These are phyloP conservation scores for Enteromius radiatus DNA, from an alignment of 2,797 vertebrate genomes.

Conservation along the genomic window DNA sequence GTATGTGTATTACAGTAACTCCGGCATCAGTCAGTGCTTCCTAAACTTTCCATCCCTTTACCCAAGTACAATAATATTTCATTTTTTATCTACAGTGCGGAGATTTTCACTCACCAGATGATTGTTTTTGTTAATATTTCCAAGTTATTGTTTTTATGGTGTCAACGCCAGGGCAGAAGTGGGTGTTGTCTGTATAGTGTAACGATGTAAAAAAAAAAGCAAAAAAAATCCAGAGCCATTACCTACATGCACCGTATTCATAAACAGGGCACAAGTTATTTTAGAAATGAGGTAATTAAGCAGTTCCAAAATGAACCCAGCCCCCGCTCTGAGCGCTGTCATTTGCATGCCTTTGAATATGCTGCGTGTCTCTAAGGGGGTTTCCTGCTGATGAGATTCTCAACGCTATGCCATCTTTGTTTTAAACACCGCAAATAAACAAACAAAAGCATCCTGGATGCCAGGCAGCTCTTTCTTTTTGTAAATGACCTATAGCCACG, in stretches of 20 bases:
- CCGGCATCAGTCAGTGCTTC: not conserved
- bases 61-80: not conserved
- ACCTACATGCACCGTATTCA: slow-evolving; percentile 69
- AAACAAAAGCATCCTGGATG: slow-evolving; percentile 77
- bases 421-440: slow-evolving; percentile 81
- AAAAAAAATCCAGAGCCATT: slow-evolving; percentile 37
- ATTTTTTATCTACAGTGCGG: not conserved
- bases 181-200: slow-evolving; percentile 62
- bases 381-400: slow-evolving; percentile 81
- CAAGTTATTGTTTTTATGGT: slow-evolving; percentile 17
- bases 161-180: slow-evolving; percentile 56
- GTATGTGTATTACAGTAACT: not conserved
- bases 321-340: slow-evolving; percentile 77
- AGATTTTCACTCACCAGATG: not conserved
- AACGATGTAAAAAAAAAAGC: slow-evolving; percentile 41
- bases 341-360: slow-evolving; percentile 89
- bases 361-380: slow-evolving; percentile 78
- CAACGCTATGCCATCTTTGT: slow-evolving; percentile 79
- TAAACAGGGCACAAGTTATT: slow-evolving; percentile 85
- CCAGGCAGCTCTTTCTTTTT: slow-evolving; percentile 60
- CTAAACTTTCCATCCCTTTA: not conserved
- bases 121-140: slow-evolving; percentile 2
- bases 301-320: slow-evolving; percentile 79
- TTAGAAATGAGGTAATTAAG: slow-evolving; percentile 87
- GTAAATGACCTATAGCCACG: slow-evolving; percentile 75